Evolutionary conservation across 2,888 invertebrate genomes (phyloP).

Genomic region (Augiades crinisus): DNA sequence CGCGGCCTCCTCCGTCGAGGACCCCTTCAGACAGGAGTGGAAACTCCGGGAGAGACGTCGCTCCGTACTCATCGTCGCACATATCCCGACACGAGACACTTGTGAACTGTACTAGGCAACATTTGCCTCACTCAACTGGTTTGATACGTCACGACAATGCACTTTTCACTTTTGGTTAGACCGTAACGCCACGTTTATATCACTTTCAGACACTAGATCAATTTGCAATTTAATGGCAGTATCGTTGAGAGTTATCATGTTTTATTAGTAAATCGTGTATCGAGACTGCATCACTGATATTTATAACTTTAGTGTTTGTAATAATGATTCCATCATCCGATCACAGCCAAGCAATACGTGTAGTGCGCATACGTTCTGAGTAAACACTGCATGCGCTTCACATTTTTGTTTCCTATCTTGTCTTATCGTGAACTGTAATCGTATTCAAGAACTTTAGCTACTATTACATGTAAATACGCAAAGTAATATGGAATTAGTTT

Average conservation of each 20-base stretch:
- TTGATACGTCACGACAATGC: constrained; percentile 13
- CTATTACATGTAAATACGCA: constrained; percentile 21
- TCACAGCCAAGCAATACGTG: constrained; percentile 16
- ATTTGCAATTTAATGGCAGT: constrained; percentile 1
- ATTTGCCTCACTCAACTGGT: constrained; percentile 25
- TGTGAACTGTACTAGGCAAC: constrained; percentile 5
- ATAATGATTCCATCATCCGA: not conserved
- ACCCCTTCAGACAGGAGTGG: constrained; percentile 85
- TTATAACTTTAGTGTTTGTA: constrained; percentile 11
- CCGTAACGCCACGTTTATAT: constrained; percentile 5
- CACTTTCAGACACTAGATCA: constrained; percentile 1
- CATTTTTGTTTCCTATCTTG: constrained; percentile 26
- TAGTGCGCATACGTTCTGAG: constrained; percentile 5
- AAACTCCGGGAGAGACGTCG: constrained; percentile 84
- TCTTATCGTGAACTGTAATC: constrained; percentile 33
- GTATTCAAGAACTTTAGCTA: constrained; percentile 13
- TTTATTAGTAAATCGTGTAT: constrained; percentile 13
- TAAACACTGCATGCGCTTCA: constrained; percentile 19
- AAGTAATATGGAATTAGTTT: constrained; percentile 27
- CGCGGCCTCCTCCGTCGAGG: constrained; percentile 75
- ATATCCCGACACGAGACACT: constrained; percentile 56
- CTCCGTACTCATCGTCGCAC: constrained; percentile 77
- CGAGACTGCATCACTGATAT: constrained; percentile 14
- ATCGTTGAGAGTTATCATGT: constrained; percentile 16
- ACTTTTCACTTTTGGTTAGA: constrained; percentile 18